Evolutionary conservation across 2,113 vertebrate genomes (phyloP), one percentile per base, ranked within the genome.

Genomic region (Paedocypris sp.): DNA sequence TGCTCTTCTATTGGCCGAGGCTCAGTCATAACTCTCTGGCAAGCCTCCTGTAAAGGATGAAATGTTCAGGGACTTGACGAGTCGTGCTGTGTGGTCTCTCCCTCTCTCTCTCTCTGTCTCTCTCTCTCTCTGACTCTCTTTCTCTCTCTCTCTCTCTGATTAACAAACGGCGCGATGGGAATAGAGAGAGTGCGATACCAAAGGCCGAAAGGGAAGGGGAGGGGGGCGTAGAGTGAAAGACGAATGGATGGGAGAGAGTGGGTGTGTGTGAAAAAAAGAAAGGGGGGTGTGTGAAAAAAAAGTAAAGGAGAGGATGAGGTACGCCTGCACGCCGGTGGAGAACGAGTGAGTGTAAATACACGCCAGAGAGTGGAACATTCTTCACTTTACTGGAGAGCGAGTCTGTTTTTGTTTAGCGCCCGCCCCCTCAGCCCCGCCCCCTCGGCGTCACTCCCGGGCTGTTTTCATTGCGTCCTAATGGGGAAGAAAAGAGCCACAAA

Each of bases 401-500:
- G 77, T 63, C 41, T 76, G 73, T 61, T 73, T 5, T 65, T 60
- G 49, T 67, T 72, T 72, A 69, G 22, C 33, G 15, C 26, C 18
- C 45, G 79, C 72, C 75, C 71, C 62, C 5, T 41, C 7, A 46
- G 43, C 35, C 23, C 32, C 45, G 60, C 41, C 50, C 41, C 12
- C 48, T 28, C 46, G 64, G 51, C 19, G 57, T 4, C 22, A 72
- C 59, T 60, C 49, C 65, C 62, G 15, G 36, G 60, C 64, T 41
- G 73, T 75, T 79, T 72, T 77, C 82, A 69, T 67, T 67, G 67
- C 62, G 63, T 70, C 77, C 77, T 81, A 78, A 79, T 49, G 57
- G 75, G 66, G 20, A 32, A 53, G 69, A 80, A 79, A 78, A 80
- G 68, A 73, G 51, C 64, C 71, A 85, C 83, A 87, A 85, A 85